Evolutionary conservation across 1,140 invertebrate genomes (phyloP), one percentile per base, ranked within the genome.

Genomic region (Temnothorax nylanderi): DNA sequence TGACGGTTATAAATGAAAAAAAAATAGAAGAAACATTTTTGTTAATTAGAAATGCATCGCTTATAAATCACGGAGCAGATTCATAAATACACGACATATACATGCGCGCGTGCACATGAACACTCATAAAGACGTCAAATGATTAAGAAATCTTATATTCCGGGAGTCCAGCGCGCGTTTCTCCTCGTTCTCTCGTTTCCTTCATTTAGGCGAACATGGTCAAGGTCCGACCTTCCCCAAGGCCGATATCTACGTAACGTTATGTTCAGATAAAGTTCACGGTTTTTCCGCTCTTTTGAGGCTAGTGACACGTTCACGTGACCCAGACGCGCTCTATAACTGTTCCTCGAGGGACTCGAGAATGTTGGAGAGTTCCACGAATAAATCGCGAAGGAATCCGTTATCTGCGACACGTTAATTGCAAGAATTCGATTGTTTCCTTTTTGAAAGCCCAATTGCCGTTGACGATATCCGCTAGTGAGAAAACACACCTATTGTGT

Each of bases 171-270:
- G n/a, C 21, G 32, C 21, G 32, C 51, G 47, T 76, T 82, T 77
- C 58, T 74, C 64, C 69, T 76, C 41, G 51, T 76, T 69, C 60
- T 77, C 60, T 76, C 56, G 41, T 90, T 90, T 85, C 67, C 51
- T 62, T 87, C 41, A 47, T 89, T 85, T 60, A 49, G 58, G 60
- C 32, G 67, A 60, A 56, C 26, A 56, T 49, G 69, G 87, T 80
- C 85, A 75, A 80, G 56, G 71, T 77, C 51, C 90, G 88, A 89
- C 90, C 90, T 92, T 91, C 86, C 54, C 64, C 88, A 89, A 92
- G 91, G 86, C 81, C 80, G 86, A 82, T 88, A 56, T 37, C 62
- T 34, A 51, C 47, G 54, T 54, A 60, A 26, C 58, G 58, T 51
- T 49, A 56, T 37, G 44, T 37, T 26, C 7, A 69, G 13, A 21